These are phyloP conservation scores for Carcinoscorpius rotundicauda DNA, from an alignment of 1,140 invertebrate species.

Conservation along the genomic window DNA sequence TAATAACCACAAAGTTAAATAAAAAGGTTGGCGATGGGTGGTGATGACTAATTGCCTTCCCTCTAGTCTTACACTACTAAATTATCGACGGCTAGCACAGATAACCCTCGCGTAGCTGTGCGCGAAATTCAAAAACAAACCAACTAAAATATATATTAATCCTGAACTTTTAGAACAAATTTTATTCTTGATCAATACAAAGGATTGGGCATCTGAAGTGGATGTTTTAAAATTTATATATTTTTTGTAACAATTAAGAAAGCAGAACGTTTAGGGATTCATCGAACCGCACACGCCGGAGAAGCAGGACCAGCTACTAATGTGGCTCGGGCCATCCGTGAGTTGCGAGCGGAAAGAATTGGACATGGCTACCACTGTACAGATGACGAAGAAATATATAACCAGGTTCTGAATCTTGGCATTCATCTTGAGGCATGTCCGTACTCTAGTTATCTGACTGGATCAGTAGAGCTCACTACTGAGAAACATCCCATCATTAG, in stretches of 20 bases:
- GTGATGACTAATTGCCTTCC: too few species aligned
- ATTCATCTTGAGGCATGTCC: conserved; percentile 47
- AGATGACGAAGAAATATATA: conserved; percentile 39
- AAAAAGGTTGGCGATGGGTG: too few species aligned
- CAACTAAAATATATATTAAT: too few species aligned
- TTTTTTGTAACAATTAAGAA: conserved; percentile 22
- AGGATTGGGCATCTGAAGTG: too few species aligned
- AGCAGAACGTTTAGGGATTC: conserved; percentile 37
- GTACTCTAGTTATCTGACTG: conserved; percentile 43
- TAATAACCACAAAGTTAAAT: too few species aligned
- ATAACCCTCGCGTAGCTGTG: too few species aligned
- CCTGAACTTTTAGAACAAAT: too few species aligned
- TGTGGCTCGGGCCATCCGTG: conserved; percentile 38
- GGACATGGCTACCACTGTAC: conserved; percentile 48
- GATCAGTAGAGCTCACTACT: conserved; percentile 31
- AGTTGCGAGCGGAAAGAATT: conserved; percentile 42
- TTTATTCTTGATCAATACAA: too few species aligned
- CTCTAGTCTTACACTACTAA: too few species aligned
- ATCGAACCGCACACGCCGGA: conserved; percentile 46
- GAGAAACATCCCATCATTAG: conserved; percentile 32
- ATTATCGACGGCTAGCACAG: too few species aligned
- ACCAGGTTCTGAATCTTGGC: conserved; percentile 27
- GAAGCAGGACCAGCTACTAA: conserved; percentile 38
- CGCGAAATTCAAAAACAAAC: too few species aligned
- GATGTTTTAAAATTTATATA: too few species aligned